These are phyloP conservation scores for Bubo scandiacus DNA, from an alignment of 2,113 vertebrate genomes.

Conservation along the genomic window DNA sequence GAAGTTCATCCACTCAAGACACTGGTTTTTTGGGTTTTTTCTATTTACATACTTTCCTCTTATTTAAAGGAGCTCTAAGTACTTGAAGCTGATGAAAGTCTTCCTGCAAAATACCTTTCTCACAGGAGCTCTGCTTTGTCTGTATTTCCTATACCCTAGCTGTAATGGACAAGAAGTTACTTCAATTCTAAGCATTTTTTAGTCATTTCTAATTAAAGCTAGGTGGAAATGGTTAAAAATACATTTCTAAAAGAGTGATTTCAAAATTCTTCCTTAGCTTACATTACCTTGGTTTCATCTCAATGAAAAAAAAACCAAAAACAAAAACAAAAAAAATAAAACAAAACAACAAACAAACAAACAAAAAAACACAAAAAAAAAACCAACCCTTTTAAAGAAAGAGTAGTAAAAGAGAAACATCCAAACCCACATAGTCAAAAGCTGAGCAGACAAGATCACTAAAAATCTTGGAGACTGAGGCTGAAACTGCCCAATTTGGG, in stretches of 20 bases:
- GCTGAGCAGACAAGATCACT: neutral
- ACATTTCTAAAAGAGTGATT: rapidly evolving
- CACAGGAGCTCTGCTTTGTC: neutral
- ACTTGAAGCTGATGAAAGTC: neutral
- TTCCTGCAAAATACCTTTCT: neutral
- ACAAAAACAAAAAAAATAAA: neutral
- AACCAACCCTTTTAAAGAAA: neutral
- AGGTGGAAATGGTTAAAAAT: neutral
- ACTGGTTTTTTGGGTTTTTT: neutral
- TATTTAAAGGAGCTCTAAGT: neutral
- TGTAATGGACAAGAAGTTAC: neutral
- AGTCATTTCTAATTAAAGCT: neutral
- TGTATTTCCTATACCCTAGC: rapidly evolving
- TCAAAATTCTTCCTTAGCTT: neutral
- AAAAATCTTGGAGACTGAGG: neutral
- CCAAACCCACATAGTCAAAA: neutral
- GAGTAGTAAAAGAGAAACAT: neutral
- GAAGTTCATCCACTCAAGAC: neutral
- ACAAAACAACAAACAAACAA: neutral
- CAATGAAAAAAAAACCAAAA: neutral
- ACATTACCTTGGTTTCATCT: neutral
- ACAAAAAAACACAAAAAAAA: too few relatives aligned
- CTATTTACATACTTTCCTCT: neutral
- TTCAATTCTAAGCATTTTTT: neutral
- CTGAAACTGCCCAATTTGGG: neutral